Evolutionary conservation across 2,797 vertebrate genomes (phyloP), one percentile per base, ranked within the genome.

Genomic region (Parotocinclus haroldoi): DNA sequence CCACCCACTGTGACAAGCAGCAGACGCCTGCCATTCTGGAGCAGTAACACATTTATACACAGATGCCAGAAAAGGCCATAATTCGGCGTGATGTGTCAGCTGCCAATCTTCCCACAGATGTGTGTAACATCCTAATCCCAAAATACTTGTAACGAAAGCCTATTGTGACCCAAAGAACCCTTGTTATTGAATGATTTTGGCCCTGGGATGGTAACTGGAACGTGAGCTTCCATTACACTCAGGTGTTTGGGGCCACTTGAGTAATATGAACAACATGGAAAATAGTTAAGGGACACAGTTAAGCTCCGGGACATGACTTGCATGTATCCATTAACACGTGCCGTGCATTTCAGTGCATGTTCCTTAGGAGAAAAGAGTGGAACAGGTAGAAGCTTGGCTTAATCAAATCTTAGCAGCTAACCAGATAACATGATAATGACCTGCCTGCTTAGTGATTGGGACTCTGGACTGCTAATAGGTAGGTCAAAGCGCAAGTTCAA

Each of bases 61-160:
- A 45, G 14, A 45, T 9, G 5, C 48, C 9, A 2, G 0, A 8
- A 51, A 64, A 60, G 48, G 54, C 38, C 53, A 57, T 68, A 58
- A 66, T 50, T 79, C 77, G 69, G 77, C 68, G 17, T 17, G 16
- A 18, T 10, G 3, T 14, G 9, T 44, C 66, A 76, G 64, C 76
- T 71, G 63, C 52, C 73, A 74, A 9, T 14, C 39, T 14, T 45
- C 54, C n/a, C n/a, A 63, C 36, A 7, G 13, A 7, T 7, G 5
- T 42, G 4, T 16, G n/a, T 50, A 27, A 16, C 9, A 58, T 42
- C 39, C 38, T 46, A 58, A 37, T 6, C 37, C 36, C 37, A 58
- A 58, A 40, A 17, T 14, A 9, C 42, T 18, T 18, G 8, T 19
- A 38, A 49, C 36, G 12, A 51, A 39, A 58, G 12, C 10, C 17